Evolutionary conservation across 2,797 vertebrate genomes (phyloP).

Genomic region (Lepus townsendii): DNA sequence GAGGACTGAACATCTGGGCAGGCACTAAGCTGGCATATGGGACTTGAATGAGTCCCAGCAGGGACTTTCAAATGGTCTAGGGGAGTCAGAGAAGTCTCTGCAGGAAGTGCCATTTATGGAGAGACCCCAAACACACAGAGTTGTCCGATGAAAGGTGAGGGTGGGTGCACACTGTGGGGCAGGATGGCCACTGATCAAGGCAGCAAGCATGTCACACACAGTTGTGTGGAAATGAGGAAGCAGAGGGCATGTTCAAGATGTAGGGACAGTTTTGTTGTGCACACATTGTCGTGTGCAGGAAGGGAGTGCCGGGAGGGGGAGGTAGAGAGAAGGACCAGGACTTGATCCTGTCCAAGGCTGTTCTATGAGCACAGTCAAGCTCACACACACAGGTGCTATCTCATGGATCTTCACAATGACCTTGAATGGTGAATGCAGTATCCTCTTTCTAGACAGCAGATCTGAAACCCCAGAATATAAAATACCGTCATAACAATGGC

Average conservation of each 20-base stretch:
- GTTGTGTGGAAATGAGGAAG: neutral
- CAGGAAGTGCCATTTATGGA: neutral
- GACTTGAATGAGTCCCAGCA: neutral
- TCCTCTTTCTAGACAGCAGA: neutral
- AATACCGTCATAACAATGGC: neutral
- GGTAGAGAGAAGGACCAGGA: neutral
- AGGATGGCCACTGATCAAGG: neutral
- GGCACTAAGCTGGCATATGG: neutral
- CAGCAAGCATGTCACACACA: rapidly evolving
- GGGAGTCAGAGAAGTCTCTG: neutral
- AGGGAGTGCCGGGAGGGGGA: neutral
- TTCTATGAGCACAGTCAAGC: neutral
- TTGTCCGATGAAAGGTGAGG: neutral
- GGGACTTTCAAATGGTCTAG: neutral
- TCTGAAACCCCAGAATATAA: neutral
- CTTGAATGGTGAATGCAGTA: neutral
- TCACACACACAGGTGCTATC: neutral
- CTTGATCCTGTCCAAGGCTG: neutral
- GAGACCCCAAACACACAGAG: neutral
- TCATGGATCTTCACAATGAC: neutral
- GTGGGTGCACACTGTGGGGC: rapidly evolving
- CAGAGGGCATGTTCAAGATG: neutral
- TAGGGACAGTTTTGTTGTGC: neutral
- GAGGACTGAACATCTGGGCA: neutral
- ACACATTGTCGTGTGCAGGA: neutral